phyloP scores from a whole-genome alignment of 2,888 invertebrate species.

The Cephus pulcher region DNA sequence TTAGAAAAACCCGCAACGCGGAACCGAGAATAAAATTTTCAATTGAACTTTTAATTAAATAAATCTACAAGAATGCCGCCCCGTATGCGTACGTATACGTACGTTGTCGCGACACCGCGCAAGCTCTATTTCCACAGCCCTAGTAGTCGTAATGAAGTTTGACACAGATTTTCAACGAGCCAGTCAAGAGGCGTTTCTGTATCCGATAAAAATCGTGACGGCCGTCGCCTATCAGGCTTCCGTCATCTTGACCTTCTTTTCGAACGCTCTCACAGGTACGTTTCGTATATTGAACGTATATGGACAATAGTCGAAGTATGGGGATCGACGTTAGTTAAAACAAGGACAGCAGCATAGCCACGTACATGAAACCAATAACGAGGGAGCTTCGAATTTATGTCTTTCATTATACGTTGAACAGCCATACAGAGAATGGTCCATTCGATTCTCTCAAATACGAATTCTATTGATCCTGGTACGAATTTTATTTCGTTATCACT shows the following conservation, averaged over 20 bases:
- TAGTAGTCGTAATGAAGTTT: conserved; percentile 39
- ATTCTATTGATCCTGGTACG: too few relatives aligned
- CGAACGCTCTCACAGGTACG: not conserved
- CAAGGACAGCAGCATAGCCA: too few relatives aligned
- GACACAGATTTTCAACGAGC: conserved; percentile 46
- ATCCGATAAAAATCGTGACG: conserved; percentile 36
- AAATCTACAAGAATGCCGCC: not conserved
- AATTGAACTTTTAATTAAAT: conserved; percentile 5
- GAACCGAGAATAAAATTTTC: not conserved
- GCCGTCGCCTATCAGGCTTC: conserved; percentile 37
- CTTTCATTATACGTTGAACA: not conserved
- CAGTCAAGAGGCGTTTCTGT: conserved; percentile 29
- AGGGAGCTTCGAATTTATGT: not conserved
- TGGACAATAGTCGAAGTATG: too few relatives aligned
- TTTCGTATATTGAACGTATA: too few relatives aligned
- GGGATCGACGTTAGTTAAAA: too few relatives aligned
- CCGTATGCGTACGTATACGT: not conserved
- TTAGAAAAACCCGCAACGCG: not conserved
- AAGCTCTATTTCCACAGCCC: not conserved
- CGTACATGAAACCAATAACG: too few relatives aligned
- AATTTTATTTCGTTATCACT: too few relatives aligned
- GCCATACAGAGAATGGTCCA: too few relatives aligned
- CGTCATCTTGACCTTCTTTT: conserved; percentile 46
- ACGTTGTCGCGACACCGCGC: not conserved
- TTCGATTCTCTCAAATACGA: too few relatives aligned